phyloP scores from a whole-genome alignment of 2,113 vertebrate species.

The Felis chaus region DNA sequence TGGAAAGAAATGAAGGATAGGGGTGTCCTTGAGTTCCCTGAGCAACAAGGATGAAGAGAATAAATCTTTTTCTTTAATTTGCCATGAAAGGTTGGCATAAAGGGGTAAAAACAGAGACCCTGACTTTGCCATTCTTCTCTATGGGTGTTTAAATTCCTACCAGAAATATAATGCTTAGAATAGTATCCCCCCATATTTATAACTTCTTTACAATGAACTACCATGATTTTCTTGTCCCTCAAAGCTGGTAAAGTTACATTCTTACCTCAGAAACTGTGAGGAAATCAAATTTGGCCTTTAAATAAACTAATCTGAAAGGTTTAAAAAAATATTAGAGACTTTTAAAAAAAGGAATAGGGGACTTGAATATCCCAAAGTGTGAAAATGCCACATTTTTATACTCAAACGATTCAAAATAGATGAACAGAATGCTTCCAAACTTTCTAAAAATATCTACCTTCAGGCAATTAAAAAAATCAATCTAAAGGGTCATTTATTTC shows the following conservation, averaged over 20 bases:
- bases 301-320: slow-evolving; percentile 72
- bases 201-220: slow-evolving; percentile 65
- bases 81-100: slow-evolving; percentile 26
- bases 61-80: slow-evolving; percentile 43
- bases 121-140: slow-evolving; percentile 39
- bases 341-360: slow-evolving; percentile 56
- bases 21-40: slow-evolving; percentile 41
- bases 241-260: slow-evolving; percentile 65
- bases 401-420: slow-evolving; percentile 78
- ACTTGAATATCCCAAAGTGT: slow-evolving; percentile 75
- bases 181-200: slow-evolving; percentile 65
- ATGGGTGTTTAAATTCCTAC: slow-evolving; percentile 63
- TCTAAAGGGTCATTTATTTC: slow-evolving; percentile 80
- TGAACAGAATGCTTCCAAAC: slow-evolving; percentile 77
- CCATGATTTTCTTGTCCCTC: slow-evolving; percentile 50
- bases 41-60: slow-evolving; percentile 35
- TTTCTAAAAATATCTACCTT: slow-evolving; percentile 78
- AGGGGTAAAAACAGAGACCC: slow-evolving; percentile 35
- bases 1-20: background rate
- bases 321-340: slow-evolving; percentile 75
- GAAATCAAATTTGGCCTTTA: slow-evolving; percentile 72
- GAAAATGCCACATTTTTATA: slow-evolving; percentile 79
- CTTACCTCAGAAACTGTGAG: slow-evolving; percentile 66
- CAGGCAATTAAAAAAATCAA: slow-evolving; percentile 72
- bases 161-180: slow-evolving; percentile 71